Base-by-base conservation (phyloP, 2,113 vertebrate species). In the Gadus chalcogrammus region DNA sequence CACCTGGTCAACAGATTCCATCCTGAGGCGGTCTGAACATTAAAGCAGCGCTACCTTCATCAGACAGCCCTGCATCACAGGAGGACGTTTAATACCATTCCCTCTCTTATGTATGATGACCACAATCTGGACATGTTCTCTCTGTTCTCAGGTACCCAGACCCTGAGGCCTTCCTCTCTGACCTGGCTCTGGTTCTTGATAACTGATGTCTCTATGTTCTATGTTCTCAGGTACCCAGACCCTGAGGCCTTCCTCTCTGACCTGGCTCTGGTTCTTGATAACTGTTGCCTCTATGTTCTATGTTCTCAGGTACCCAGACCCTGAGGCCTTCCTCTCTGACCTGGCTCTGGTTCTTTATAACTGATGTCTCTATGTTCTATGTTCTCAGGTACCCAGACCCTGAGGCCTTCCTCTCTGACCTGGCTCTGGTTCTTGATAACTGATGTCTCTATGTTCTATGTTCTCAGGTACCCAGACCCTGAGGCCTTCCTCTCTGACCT, bases 311-410 rank as follows among this genome's bases (percentile, higher is more conserved):
- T 96, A 96, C 78, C 85, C 90, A 53, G 95, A 91, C 71, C 89
- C 93, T 73, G 95, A 96, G 88, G 91, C 93, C 3, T 96, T 96
- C 85, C 93, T 94, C 61, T 88, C 95, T 48, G 95, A 96, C 74
- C 91, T 95, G 84, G 95, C 93, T 88, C 91, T 96, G 82, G 94
- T 96, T 82, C 96, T 96, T 84, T 93, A 96, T 90, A 96, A 96
- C 93, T 96, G 95, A n/a, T n/a, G n/a, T n/a, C n/a, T n/a, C n/a
- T n/a, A n/a, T n/a, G n/a, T n/a, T n/a, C n/a, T n/a, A n/a, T n/a
- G n/a, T n/a, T n/a, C n/a, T n/a, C n/a, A n/a, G n/a, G n/a, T n/a
- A n/a, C n/a, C n/a, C n/a, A n/a, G n/a, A n/a, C n/a, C n/a, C n/a
- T n/a, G n/a, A n/a, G n/a, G n/a, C n/a, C n/a, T n/a, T n/a, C n/a